Evolutionary conservation across 2,797 vertebrate genomes (phyloP), one percentile per base, ranked within the genome.

Genomic region (Peromyscus nudipes): DNA sequence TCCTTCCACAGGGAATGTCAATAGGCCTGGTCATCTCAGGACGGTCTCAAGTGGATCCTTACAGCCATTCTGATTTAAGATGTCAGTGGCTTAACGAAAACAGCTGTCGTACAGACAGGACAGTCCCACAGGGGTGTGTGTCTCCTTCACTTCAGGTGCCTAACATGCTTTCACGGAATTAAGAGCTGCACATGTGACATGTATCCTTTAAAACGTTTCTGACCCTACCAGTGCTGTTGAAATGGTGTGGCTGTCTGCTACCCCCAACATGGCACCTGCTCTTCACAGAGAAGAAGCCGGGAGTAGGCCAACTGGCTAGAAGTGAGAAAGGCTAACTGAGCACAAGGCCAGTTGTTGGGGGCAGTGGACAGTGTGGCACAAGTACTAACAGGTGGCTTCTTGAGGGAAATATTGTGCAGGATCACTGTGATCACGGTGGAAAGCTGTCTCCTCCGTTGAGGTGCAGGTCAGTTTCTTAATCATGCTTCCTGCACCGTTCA

Each of bases 351-450:
- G 0, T 27, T 40, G 46, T 25, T 73, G 27, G 27, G 19, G 29
- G 31, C 12, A 12, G 6, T 9, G 4, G 5, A 13, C 27, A 3
- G 4, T 12, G 27, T 1, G 40, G 49, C 25, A 2, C 2, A 16
- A 46, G 29, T 23, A 2, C 76, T 71, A 31, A 43, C 29, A 17
- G 29, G 17, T 29, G 37, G 65, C 64, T 64, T 49, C 7, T 3
- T 1, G 43, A 34, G n/a, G n/a, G 75, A 19, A 19, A 46, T 13
- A 25, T 57, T 31, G 19, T 31, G 19, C 27, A 52, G 82, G 43
- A 11, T 73, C 6, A 10, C 34, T 5, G 4, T 10, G 6, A 49
- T 25, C 40, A 71, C 43, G 23, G 57, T 52, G 25, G 43, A 25
- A 49, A 19, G 60, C 49, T 10, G 55, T 4, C 17, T 81, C 55